Evolutionary conservation across 2,113 vertebrate genomes (phyloP), one percentile per base, ranked within the genome.

Genomic region (Istiophorus platypterus): DNA sequence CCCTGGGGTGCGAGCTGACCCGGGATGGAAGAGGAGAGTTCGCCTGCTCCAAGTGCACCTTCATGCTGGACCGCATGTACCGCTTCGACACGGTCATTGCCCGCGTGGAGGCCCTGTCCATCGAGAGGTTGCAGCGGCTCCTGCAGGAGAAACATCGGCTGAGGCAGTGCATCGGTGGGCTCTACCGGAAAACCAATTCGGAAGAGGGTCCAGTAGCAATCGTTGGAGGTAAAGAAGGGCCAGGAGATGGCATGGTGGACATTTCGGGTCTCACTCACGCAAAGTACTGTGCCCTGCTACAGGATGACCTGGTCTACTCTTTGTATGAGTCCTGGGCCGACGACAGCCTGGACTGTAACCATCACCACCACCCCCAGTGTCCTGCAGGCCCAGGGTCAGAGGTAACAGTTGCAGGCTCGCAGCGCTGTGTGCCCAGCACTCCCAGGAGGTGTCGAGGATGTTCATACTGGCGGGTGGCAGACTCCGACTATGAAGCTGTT

Each of bases 1-100:
- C 97, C 4, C 87, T 99, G 72, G 97, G 98, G 45, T 92, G 70
- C 63, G 97, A 97, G 87, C 89, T 99, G 76, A 88, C 92, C 80
- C 96, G 98, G 14, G 97, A 99, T 1, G 98, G 98, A 83, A 93
- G 92, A 22, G 96, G 94, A n/a, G 98, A 99, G 92, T 99, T 99
- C 0, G 97, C 94, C 18, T 99, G 98, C 95, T 96, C 98, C 89
- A 99, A 99, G 87, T 99, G 98, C 70, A 95, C 96, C 70, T 99
- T 99, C 92, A 97, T 99, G 97, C 94, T 99, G 84, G 97, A 98
- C 88, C 97, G 98, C 74, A 95, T 99, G 95, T 99, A 97, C 89
- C 95, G 97, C 62, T 99, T 99, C 0, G 98, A 99, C 92, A 97
- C 97, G 0, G 98, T 99, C 78, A 98, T 99, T 0, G 98, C 97